Conservation (phyloP, 2,113 vertebrate genomes). For the Ictidomys tridecemlineatus region DNA sequence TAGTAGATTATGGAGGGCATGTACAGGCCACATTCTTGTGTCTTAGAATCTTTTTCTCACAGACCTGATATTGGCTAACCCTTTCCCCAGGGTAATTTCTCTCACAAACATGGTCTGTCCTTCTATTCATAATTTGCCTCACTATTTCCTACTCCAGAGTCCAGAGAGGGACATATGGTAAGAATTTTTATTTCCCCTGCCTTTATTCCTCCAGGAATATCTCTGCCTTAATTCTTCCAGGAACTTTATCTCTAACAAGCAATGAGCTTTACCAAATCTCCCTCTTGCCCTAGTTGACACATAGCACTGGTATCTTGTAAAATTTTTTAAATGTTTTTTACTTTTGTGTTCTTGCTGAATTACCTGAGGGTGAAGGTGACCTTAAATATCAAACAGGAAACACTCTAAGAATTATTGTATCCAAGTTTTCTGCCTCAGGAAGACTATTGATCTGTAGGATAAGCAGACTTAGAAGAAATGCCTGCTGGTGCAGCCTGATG, state of each 20-base stretch:
- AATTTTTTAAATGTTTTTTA: not conserved
- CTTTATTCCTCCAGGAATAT: not conserved
- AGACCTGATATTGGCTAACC: not conserved
- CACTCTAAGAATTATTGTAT: not conserved
- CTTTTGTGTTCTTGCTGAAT: not conserved
- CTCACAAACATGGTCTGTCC: not conserved
- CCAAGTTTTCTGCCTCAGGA: not conserved
- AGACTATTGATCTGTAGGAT: not conserved
- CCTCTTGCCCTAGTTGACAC: not conserved
- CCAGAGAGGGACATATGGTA: not conserved
- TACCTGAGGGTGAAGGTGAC: not conserved
- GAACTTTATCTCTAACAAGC: not conserved
- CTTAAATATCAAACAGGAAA: not conserved
- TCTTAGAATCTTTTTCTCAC: not conserved
- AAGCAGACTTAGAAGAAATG: not conserved
- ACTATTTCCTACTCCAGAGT: not conserved
- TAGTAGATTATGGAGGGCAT: not conserved
- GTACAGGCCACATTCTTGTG: not conserved
- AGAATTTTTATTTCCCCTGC: not conserved
- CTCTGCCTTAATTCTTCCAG: not conserved
- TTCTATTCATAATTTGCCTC: not conserved
- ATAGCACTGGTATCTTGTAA: not conserved
- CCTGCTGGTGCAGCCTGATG: too few species aligned
- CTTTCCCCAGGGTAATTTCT: not conserved
- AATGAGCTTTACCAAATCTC: not conserved